Evolutionary conservation across 2,888 invertebrate genomes (phyloP).

Genomic region (Parascotia fuliginaria): DNA sequence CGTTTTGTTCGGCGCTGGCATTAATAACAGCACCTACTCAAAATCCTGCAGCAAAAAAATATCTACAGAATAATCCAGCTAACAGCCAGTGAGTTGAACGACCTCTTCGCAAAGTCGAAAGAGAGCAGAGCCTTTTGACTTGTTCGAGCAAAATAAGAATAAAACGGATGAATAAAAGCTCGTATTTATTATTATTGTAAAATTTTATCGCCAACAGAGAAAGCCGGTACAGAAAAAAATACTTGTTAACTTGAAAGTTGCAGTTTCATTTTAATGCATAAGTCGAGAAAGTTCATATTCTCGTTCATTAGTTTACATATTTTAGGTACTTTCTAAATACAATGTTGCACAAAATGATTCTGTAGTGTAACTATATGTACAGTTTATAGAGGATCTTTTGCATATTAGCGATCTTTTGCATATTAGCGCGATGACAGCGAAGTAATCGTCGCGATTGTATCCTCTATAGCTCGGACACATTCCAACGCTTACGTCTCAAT

Average conservation of each 20-base stretch:
- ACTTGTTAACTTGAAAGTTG: constrained; percentile 10
- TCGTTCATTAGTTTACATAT: too few species aligned
- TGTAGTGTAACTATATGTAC: too few species aligned
- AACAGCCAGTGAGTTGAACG: constrained; percentile 46
- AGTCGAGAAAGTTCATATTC: background rate
- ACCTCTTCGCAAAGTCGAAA: constrained; percentile 43
- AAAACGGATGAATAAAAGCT: constrained; percentile 28
- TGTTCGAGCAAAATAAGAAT: constrained; percentile 44
- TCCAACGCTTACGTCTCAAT: constrained; percentile 37
- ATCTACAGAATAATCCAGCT: constrained; percentile 36
- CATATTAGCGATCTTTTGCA: constrained; percentile 8
- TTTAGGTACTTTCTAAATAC: background rate
- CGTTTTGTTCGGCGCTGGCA: too few species aligned
- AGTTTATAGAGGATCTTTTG: constrained; percentile 3
- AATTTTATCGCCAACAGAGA: constrained; percentile 36
- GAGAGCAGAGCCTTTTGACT: constrained; percentile 36
- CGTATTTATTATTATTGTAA: constrained; percentile 41
- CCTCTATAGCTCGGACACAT: constrained; percentile 31
- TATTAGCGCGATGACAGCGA: constrained; percentile 1
- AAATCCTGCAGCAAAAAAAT: background rate
- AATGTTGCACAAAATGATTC: too few species aligned
- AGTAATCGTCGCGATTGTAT: constrained; percentile 29
- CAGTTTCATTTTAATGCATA: constrained; percentile 17
- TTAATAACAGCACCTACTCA: background rate
- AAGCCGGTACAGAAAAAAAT: constrained; percentile 29